Evolutionary conservation across 2,888 invertebrate species (phyloP).

Genomic region (Mimumesa dahlbomi): DNA sequence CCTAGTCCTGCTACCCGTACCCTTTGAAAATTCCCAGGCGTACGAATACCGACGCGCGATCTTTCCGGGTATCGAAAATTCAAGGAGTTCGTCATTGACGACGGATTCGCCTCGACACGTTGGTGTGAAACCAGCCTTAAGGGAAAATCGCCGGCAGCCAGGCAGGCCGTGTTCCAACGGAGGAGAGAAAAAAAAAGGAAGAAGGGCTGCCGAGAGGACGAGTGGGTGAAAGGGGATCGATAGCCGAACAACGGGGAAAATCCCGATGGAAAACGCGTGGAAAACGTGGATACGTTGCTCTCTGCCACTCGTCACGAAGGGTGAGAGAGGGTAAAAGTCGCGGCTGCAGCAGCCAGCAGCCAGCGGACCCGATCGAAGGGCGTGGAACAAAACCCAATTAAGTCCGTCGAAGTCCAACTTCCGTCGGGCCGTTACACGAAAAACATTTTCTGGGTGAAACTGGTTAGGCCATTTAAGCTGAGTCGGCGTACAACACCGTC

Average conservation of each 20-base stretch:
- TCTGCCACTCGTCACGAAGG: not conserved
- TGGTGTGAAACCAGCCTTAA: no score
- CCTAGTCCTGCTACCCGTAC: no score
- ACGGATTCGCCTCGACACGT: no score
- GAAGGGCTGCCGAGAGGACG: conserved; percentile 27
- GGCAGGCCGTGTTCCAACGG: conserved; percentile 39
- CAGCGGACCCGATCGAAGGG: conserved; percentile 49
- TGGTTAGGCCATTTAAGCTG: conserved; percentile 62
- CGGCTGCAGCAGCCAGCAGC: no score
- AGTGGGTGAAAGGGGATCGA: conserved; percentile 65
- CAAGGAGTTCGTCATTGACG: no score
- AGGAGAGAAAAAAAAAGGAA: conserved; percentile 11
- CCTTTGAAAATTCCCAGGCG: no score
- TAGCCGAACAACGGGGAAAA: conserved; percentile 71
- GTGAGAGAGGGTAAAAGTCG: not conserved
- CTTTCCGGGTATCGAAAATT: no score
- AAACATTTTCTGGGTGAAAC: conserved; percentile 65
- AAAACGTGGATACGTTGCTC: conserved; percentile 54
- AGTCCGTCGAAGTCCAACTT: conserved; percentile 60
- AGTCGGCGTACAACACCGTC: conserved; percentile 33
- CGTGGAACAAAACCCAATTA: conserved; percentile 66
- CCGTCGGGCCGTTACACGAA: conserved; percentile 58
- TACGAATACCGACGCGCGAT: no score
- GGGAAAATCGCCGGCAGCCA: no score
- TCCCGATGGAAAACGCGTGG: conserved; percentile 61